Base-by-base conservation (phyloP, 2,888 invertebrate species). In the Ceriagrion tenellum region DNA sequence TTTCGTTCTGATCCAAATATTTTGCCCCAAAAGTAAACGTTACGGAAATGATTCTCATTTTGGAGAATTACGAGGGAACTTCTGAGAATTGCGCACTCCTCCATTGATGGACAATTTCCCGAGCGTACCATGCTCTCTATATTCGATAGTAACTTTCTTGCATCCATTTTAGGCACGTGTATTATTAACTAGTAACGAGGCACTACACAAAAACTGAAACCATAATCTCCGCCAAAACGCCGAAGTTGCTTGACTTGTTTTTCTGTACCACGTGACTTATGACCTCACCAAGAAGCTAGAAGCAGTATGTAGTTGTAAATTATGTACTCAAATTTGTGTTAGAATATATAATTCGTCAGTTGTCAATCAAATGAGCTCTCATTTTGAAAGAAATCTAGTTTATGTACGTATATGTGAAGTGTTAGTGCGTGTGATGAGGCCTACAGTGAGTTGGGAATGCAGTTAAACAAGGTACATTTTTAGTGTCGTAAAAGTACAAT, bases 1-100 rank as follows among this genome's bases (percentile, higher is more conserved):
- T 99, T 99, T 35, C 97, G 97, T 96, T 98, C 98, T 0, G 98
- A 97, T 0, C 98, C 99, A 96, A 98, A 97, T 95, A 99, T 98
- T 96, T 98, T 98, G 0, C 99, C 99, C 99, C 99, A 99, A 96
- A 99, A 98, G 96, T 98, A 99, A 95, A 98, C 97, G 96, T 98
- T 98, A 30, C 97, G 97, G 96, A 99, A 99, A 96, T 99, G 98
- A 97, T 99, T 99, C 96, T 99, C 99, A 96, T 98, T 98, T 97
- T 99, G 98, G 81, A 99, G 97, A 95, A 98, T 97, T 0, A 98
- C 97, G 10, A 99, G 97, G 0, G 99, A 98, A 96, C 40, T 40
- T 26, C 89, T 59, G 1, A 95, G 69, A n/a, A 69, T n/a, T 23
- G 95, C 47, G 30, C 63, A 59, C 55, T 95, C 95, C 47, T 95